These are phyloP conservation scores for Zygothrica quintamaculata DNA, from an alignment of 2,888 invertebrate species.

Conservation along the genomic window DNA sequence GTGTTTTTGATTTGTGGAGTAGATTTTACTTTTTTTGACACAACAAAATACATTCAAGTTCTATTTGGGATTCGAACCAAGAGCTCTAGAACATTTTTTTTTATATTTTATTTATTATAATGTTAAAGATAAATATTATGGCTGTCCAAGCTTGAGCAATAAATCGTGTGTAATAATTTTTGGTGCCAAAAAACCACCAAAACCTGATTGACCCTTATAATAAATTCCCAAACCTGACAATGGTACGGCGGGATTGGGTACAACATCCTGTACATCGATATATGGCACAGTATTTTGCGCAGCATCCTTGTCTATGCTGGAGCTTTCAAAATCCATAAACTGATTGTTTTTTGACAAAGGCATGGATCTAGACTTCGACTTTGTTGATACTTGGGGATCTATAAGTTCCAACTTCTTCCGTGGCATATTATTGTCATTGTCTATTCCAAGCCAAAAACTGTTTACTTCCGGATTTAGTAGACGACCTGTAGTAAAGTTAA, in stretches of 20 bases:
- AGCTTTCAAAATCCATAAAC: constrained; percentile 89
- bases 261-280: constrained; percentile 90
- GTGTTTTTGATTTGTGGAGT: too few species aligned
- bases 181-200: constrained; percentile 91
- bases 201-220: constrained; percentile 89
- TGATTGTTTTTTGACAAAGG: constrained; percentile 88
- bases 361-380: constrained; percentile 84
- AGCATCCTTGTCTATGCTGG: constrained; percentile 90
- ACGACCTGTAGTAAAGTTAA: constrained; percentile 90
- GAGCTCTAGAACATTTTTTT: too few species aligned
- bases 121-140: not conserved
- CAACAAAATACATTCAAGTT: too few species aligned
- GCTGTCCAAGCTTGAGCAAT: not conserved
- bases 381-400: constrained; percentile 88
- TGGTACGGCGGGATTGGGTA: constrained; percentile 88
- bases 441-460: constrained; percentile 92
- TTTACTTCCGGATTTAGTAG: constrained; percentile 86
- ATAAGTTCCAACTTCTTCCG: constrained; percentile 86
- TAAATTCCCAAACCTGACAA: constrained; percentile 91
- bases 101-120: not conserved
- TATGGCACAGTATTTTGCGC: constrained; percentile 93
- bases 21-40: too few species aligned
- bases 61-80: too few species aligned
- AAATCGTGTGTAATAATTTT: constrained; percentile 89
- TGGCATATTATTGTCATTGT: constrained; percentile 88